phyloP scores from a whole-genome alignment of 2,888 invertebrate species.

The Platycheirus albimanus region DNA sequence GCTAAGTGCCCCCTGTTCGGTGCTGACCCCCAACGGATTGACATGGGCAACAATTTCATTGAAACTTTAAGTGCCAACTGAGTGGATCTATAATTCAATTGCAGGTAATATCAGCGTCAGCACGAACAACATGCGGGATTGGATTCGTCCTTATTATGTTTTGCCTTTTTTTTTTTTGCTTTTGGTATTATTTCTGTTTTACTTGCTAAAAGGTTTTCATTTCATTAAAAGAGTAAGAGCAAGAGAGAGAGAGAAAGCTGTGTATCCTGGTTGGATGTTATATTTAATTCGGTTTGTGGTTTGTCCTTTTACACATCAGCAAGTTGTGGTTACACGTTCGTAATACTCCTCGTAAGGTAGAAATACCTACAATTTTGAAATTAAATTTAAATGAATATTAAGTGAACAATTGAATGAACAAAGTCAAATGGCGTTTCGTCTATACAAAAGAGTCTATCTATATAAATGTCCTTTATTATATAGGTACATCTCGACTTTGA shows the following conservation, averaged over 20 bases:
- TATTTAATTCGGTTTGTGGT: slow-evolving; percentile 31
- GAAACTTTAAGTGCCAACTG: slow-evolving; percentile 53
- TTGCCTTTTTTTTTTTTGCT: slow-evolving; percentile 10
- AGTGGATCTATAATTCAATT: slow-evolving; percentile 67
- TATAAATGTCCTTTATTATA: too few relatives aligned
- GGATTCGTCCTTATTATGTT: neutral
- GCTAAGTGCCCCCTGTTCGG: slow-evolving; percentile 19
- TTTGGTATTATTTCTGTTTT: slow-evolving; percentile 15
- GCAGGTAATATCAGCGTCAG: slow-evolving; percentile 44
- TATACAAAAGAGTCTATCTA: too few relatives aligned
- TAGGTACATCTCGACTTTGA: too few relatives aligned
- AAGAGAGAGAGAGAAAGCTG: too few relatives aligned
- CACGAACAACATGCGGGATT: slow-evolving; percentile 17
- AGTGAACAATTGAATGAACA: neutral
- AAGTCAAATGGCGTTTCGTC: neutral
- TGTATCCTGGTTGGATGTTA: neutral
- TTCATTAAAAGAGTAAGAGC: too few relatives aligned
- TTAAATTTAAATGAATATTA: slow-evolving; percentile 10
- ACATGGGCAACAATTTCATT: slow-evolving; percentile 46
- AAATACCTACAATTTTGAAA: slow-evolving; percentile 2
- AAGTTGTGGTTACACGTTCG: neutral
- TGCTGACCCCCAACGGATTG: slow-evolving; percentile 11
- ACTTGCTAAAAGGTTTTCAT: slow-evolving; percentile 20
- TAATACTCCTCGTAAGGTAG: too few relatives aligned
- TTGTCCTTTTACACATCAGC: slow-evolving; percentile 8